Percentiles rank a stretch among this genome's conserved stretches.
Evolutionary conservation across 2,113 vertebrate genomes (phyloP).

Genomic region (Podocnemis expansa): DNA sequence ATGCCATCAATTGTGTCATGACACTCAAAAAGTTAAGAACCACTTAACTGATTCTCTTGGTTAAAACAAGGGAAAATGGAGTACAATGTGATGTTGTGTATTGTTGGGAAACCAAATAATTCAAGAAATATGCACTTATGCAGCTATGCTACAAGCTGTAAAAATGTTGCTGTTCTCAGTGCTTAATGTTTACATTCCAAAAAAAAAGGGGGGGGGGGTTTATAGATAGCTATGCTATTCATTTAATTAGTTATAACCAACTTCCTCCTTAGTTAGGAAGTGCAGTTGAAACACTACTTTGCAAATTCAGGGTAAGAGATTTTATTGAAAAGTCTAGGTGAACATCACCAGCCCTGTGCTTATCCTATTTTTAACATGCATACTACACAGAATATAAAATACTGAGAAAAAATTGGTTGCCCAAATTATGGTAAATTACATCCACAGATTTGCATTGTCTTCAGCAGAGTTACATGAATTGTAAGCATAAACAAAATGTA

Average conservation of each 20-base stretch:
- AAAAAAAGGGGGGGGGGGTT: too few species aligned
- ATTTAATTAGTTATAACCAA: background rate
- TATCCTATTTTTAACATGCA: background rate
- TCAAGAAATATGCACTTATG: background rate
- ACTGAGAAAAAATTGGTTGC: background rate
- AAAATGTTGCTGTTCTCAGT: constrained; percentile 38
- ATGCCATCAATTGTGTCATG: too few species aligned
- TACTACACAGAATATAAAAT: background rate
- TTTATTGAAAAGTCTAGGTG: background rate
- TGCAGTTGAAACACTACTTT: background rate
- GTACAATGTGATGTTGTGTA: background rate
- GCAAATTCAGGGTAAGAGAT: background rate
- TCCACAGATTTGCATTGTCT: background rate
- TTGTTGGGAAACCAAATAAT: background rate
- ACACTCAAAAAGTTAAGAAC: too few species aligned
- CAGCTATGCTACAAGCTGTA: background rate
- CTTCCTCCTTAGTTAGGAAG: background rate
- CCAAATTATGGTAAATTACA: background rate
- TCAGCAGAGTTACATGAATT: background rate
- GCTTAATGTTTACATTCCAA: constrained; percentile 11
- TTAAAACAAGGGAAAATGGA: background rate
- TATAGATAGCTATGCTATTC: background rate
- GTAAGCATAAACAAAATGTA: background rate
- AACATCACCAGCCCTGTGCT: background rate
- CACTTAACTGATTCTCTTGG: background rate